Evolutionary conservation across 1,140 invertebrate genomes (phyloP).

Genomic region (Megathymus violae): DNA sequence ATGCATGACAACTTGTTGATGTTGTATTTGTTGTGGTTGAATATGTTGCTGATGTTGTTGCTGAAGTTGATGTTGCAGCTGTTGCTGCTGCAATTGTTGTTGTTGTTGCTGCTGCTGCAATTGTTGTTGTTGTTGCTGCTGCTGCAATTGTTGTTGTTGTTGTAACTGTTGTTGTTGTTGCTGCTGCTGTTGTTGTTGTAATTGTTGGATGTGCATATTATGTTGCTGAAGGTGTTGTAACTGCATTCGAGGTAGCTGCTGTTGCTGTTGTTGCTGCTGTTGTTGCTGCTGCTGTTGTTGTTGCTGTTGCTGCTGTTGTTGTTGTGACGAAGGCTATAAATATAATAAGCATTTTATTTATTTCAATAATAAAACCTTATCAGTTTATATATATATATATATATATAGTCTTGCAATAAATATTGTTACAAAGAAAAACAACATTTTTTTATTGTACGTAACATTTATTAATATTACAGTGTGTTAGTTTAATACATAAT

Average conservation of each 20-base stretch:
- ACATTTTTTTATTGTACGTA: no score
- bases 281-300: slow-evolving; percentile 54
- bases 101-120: slow-evolving; percentile 67
- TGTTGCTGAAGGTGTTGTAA: slow-evolving; percentile 39
- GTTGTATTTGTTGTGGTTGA: slow-evolving; percentile 65
- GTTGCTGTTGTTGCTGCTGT: slow-evolving; percentile 51
- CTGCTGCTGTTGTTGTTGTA: slow-evolving; percentile 52
- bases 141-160: slow-evolving; percentile 68
- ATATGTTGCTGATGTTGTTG: slow-evolving; percentile 57
- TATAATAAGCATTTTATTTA: no score
- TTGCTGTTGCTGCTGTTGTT: slow-evolving; percentile 62
- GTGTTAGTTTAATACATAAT: no score
- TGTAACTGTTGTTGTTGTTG: slow-evolving; percentile 54
- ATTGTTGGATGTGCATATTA: slow-evolving; percentile 44
- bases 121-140: slow-evolving; percentile 68
- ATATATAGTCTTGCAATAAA: no score
- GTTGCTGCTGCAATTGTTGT: slow-evolving; percentile 53
- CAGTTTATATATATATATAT: no score
- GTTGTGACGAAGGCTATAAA: slow-evolving; percentile 55
- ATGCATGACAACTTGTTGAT: slow-evolving; percentile 77
- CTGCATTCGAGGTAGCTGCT: slow-evolving; percentile 34
- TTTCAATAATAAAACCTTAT: no score
- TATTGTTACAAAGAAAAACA: no score
- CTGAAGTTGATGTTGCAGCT: slow-evolving; percentile 55
- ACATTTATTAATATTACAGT: no score